Percentiles rank a stretch among this genome's conserved stretches.
Conservation (phyloP, 2,797 vertebrate species). For the Lepidocolaptes lacrymiger region DNA sequence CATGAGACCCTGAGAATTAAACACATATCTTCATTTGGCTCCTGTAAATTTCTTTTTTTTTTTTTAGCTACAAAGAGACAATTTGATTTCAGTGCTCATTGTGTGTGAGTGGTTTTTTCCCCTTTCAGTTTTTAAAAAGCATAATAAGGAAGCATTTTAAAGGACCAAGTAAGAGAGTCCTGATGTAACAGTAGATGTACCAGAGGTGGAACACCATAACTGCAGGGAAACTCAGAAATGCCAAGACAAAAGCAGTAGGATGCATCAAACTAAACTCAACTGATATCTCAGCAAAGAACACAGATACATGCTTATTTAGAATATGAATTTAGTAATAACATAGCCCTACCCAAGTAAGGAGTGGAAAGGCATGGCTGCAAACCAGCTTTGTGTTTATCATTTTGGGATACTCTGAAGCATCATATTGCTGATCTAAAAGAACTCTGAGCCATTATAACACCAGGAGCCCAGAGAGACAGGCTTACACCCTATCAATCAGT, state of each 20-base stretch:
- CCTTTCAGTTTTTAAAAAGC: neutral
- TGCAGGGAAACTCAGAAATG: neutral
- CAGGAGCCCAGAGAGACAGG: neutral
- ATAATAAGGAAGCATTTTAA: neutral
- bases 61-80: neutral
- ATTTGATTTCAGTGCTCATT: neutral
- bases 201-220: neutral
- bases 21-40: neutral
- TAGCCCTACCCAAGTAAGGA: neutral
- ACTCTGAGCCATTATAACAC: neutral
- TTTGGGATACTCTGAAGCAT: neutral
- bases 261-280: neutral
- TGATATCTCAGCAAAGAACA: neutral
- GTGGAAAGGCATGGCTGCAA: neutral
- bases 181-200: neutral
- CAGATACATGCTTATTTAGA: neutral
- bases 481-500: neutral
- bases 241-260: neutral
- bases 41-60: neutral
- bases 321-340: neutral
- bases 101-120: accelerated
- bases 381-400: neutral
- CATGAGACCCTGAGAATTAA: neutral
- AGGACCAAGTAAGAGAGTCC: neutral
- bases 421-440: neutral